Conservation (phyloP, 2,797 vertebrate species). For the Pagetopsis macropterus region DNA sequence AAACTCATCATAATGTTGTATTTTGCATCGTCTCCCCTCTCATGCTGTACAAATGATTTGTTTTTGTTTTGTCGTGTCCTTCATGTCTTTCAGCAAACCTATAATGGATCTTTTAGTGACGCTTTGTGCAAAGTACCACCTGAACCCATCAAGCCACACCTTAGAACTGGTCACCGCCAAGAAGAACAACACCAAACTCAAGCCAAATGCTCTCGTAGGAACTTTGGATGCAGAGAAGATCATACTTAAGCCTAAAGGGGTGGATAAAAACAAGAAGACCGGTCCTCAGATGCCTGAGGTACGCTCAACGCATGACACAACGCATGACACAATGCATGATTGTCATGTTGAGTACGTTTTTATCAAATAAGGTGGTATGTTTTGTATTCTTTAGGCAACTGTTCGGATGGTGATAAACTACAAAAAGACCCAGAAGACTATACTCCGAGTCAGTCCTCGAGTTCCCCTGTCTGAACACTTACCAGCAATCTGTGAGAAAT, state of each 20-base stretch:
- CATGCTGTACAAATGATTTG: not conserved
- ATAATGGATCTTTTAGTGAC: conserved; percentile 95
- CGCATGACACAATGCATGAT: not conserved
- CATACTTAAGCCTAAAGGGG: conserved; percentile 92
- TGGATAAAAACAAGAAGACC: conserved; percentile 89
- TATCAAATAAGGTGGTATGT: not conserved
- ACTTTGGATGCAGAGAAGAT: conserved; percentile 91
- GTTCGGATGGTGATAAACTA: conserved; percentile 97
- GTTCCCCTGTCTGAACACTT: conserved; percentile 87
- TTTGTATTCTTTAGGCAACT: conserved; percentile 86
- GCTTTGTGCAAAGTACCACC: conserved; percentile 93
- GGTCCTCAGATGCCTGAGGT: conserved; percentile 94
- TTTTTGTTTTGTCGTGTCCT: not conserved
- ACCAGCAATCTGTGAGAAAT: conserved; percentile 92
- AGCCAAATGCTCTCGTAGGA: conserved; percentile 93
- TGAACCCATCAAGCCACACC: conserved; percentile 94
- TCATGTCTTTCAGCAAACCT: conserved; percentile 87
- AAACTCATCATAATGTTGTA: not conserved
- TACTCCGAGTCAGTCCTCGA: conserved; percentile 92
- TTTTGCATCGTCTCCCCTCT: not conserved
- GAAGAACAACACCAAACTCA: conserved; percentile 91
- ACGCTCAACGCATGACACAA: conserved; percentile 7
- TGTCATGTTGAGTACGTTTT: not conserved
- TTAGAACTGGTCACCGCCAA: conserved; percentile 91
- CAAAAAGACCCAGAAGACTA: conserved; percentile 94